Percentiles rank a stretch among this genome's conserved stretches.
Evolutionary conservation across 2,797 vertebrate species (phyloP).

Genomic region (Carapus acus): DNA sequence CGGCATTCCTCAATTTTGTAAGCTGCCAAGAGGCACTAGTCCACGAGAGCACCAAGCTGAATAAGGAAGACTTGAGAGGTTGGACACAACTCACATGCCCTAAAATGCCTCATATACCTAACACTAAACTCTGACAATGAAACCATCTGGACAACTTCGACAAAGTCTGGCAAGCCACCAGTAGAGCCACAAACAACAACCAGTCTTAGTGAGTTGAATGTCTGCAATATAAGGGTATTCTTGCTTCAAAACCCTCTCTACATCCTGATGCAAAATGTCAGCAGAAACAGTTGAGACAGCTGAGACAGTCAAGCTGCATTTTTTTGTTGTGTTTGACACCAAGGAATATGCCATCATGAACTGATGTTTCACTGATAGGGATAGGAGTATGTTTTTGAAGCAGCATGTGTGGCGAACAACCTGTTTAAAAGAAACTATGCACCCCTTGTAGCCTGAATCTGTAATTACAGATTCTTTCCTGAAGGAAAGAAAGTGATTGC

Average conservation of each 20-base stretch:
- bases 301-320: background rate
- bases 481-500: no score
- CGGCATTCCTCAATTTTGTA: conserved; percentile 25
- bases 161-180: conserved; percentile 11
- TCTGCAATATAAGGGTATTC: conserved; percentile 3
- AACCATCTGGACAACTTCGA: conserved; percentile 14
- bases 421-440: no score
- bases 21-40: conserved; percentile 33
- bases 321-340: background rate
- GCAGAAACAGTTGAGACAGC: conserved; percentile 3
- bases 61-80: conserved; percentile 12
- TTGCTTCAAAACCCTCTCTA: background rate
- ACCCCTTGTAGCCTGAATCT: no score
- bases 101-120: conserved; percentile 13
- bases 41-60: conserved; percentile 24
- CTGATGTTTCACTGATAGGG: no score
- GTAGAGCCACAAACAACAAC: conserved; percentile 8
- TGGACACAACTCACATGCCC: conserved; percentile 8
- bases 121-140: conserved; percentile 5
- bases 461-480: no score
- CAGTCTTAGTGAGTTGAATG: conserved; percentile 12
- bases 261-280: conserved; percentile 10
- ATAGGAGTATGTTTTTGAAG: no score
- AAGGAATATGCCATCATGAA: no score
- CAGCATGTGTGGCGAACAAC: no score